phyloP scores from a whole-genome alignment of 2,797 vertebrate genomes.

The Nannoperca australis region DNA sequence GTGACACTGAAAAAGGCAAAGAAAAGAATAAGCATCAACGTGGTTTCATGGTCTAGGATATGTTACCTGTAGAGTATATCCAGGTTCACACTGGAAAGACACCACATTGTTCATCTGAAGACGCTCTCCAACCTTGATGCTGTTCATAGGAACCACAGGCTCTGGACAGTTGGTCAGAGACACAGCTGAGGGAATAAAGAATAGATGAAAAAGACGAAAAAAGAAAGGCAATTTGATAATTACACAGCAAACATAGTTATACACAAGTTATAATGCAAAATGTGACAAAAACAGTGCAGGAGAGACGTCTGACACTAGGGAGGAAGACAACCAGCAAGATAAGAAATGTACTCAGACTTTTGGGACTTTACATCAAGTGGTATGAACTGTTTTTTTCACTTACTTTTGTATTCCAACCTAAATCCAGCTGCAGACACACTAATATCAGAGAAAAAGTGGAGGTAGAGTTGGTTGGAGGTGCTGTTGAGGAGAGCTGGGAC shows the following conservation, averaged over 20 bases:
- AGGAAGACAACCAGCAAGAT: neutral
- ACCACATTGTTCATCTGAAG: slow-evolving; percentile 97
- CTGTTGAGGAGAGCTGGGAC: slow-evolving; percentile 98
- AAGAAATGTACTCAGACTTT: neutral
- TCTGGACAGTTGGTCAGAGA: slow-evolving; percentile 96
- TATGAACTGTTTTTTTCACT: slow-evolving; percentile 66
- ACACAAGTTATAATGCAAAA: neutral
- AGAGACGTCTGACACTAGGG: neutral
- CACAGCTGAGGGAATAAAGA: slow-evolving; percentile 81
- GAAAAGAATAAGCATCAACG: neutral
- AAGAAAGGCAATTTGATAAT: neutral
- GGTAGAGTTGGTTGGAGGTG: slow-evolving; percentile 98
- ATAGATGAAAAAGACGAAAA: slow-evolving; percentile 31
- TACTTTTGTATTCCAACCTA: slow-evolving; percentile 99
- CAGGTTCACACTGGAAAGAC: slow-evolving; percentile 97
- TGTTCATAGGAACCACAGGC: slow-evolving; percentile 92
- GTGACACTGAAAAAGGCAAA: slow-evolving; percentile 3
- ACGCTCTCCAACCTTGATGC: slow-evolving; percentile 93
- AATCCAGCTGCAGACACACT: slow-evolving; percentile 98
- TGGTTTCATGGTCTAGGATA: neutral
- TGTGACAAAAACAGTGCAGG: neutral
- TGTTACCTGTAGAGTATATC: slow-evolving; percentile 94
- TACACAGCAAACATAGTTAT: slow-evolving; percentile 3
- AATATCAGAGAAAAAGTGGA: slow-evolving; percentile 99
- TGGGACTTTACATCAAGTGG: slow-evolving; percentile 1